Percentiles rank a stretch among this genome's conserved stretches.
Evolutionary conservation across 2,888 invertebrate genomes (phyloP).

Genomic region (Euzetes globulus): DNA sequence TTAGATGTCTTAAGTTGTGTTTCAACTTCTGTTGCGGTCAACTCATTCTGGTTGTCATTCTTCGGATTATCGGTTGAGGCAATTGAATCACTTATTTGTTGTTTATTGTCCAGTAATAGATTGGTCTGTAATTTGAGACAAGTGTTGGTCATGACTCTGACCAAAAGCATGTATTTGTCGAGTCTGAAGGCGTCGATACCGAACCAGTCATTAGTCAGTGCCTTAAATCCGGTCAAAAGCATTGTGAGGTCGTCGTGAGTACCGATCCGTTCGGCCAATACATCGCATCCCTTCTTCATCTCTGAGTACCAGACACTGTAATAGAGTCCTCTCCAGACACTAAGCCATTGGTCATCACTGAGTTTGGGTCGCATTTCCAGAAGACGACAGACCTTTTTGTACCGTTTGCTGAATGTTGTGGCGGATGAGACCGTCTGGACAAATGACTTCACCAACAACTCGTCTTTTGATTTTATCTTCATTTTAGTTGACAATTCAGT

Average conservation of each 20-base stretch:
- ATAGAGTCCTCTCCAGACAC: slow-evolving; percentile 37
- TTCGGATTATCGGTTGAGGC: background rate
- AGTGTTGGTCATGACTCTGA: slow-evolving; percentile 23
- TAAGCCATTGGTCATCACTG: slow-evolving; percentile 20
- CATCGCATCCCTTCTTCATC: slow-evolving; percentile 37
- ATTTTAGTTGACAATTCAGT: slow-evolving; percentile 27
- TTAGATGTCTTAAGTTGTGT: background rate
- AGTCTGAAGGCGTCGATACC: slow-evolving; percentile 36
- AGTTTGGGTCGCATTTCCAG: slow-evolving; percentile 7
- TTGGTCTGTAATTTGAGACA: slow-evolving; percentile 15
- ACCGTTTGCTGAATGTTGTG: slow-evolving; percentile 28
- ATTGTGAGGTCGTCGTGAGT: background rate
- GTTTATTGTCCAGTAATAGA: background rate
- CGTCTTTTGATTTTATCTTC: slow-evolving; percentile 37
- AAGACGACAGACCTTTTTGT: slow-evolving; percentile 14
- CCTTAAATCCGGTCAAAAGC: slow-evolving; percentile 34
- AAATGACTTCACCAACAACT: slow-evolving; percentile 27
- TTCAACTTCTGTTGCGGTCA: background rate
- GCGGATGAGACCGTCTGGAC: slow-evolving; percentile 32
- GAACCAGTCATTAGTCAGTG: slow-evolving; percentile 33
- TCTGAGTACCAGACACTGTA: slow-evolving; percentile 38
- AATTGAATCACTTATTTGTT: background rate
- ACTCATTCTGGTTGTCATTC: background rate
- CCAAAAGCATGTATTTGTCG: slow-evolving; percentile 36
- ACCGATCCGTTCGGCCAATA: slow-evolving; percentile 31